phyloP scores from a whole-genome alignment of 2,888 invertebrate genomes.

The Acholoe squamosa region DNA sequence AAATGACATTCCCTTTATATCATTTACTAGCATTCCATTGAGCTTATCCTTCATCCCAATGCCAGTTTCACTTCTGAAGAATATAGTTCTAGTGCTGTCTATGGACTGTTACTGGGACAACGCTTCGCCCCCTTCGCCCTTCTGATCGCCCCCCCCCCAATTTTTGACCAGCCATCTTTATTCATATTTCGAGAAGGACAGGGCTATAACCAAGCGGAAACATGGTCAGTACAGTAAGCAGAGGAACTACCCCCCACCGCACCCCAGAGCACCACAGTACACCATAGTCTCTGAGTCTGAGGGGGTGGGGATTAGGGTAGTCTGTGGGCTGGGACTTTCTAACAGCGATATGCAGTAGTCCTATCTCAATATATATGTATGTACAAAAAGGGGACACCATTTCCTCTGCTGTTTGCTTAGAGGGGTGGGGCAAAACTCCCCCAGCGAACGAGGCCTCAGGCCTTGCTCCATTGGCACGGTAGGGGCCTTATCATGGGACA shows the following conservation, averaged over 20 bases:
- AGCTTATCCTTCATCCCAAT: too few relatives aligned
- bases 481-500: conserved; percentile 23
- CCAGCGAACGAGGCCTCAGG: neutral
- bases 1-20: too few relatives aligned
- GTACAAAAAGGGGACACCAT: conserved; percentile 11
- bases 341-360: conserved; percentile 16
- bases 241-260: neutral
- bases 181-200: neutral
- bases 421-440: neutral
- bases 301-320: neutral
- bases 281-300: neutral
- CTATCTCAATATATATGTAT: conserved; percentile 29
- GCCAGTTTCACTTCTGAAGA: too few relatives aligned
- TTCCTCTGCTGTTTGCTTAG: conserved; percentile 33
- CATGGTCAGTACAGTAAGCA: neutral
- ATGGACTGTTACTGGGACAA: neutral
- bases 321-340: neutral
- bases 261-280: neutral
- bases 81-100: too few relatives aligned
- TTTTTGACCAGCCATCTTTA: neutral
- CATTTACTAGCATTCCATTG: too few relatives aligned
- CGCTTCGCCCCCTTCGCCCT: neutral
- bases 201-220: neutral
- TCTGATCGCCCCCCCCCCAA: neutral
- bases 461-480: neutral